A percentile compares a stretch with the other conserved stretches of the same genome.
These are phyloP conservation scores for Phylloscopus trochilus DNA, from an alignment of 2,113 vertebrate genomes.

Conservation along the genomic window DNA sequence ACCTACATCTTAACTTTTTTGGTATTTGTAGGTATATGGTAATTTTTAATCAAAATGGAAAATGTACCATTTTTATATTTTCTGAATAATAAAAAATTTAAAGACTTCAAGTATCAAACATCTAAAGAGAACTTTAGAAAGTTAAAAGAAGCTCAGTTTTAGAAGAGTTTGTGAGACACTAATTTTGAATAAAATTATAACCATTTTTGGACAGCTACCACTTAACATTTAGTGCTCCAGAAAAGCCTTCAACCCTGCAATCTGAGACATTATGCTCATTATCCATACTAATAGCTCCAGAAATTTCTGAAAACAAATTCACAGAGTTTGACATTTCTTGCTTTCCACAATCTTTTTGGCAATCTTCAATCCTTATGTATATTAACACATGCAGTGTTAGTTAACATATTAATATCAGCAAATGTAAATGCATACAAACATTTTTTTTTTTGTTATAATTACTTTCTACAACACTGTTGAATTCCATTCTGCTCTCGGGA, in stretches of 20 bases:
- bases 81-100: background rate
- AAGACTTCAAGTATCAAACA: background rate
- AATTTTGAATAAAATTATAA: background rate
- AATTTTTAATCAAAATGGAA: background rate
- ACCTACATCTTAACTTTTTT: background rate
- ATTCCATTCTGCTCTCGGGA: background rate
- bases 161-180: background rate
- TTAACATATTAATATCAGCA: conserved; percentile 43
- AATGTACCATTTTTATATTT: background rate
- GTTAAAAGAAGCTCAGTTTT: background rate
- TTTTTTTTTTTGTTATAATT: background rate
- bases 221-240: background rate
- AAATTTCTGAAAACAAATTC: conserved; percentile 21
- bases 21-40: background rate
- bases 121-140: background rate
- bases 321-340: conserved; percentile 19
- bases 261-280: background rate
- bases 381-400: conserved; percentile 50
- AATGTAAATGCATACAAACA: conserved; percentile 42
- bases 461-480: background rate
- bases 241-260: background rate
- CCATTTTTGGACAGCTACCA: background rate
- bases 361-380: conserved; percentile 27
- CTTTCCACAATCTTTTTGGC: conserved; percentile 30
- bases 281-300: background rate